Evolutionary conservation across 1,140 invertebrate genomes (phyloP), one percentile per base, ranked within the genome.

Genomic region (Melitaea cinxia): DNA sequence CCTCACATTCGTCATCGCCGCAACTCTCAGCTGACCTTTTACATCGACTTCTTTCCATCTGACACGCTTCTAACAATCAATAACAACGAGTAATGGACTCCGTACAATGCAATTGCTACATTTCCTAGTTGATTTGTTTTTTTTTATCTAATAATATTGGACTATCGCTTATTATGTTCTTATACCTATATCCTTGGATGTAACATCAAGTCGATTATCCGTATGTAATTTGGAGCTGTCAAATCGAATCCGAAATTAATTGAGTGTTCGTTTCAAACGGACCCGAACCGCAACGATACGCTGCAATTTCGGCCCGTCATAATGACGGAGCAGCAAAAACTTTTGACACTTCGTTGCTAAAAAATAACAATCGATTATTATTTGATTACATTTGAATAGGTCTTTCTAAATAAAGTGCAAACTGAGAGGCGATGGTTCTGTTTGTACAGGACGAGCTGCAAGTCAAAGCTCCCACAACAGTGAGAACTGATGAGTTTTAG

Each of bases 1-100:
- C 80, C 83, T 88, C 70, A 77, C 80, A 85, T 87, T 88, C 86
- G 86, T 89, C 86, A 86, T 82, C 75, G 64, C 73, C 64, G 58
- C 67, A 67, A 73, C 54, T 42, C 69, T 57, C 63, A 66, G 70
- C 75, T 74, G 73, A 76, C 79, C 73, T 75, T 73, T 78, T 86
- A 81, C 85, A 85, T 79, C 75, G 82, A 66, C 55, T 62, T 45
- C 49, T 65, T 59, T 74, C 62, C 55, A 65, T 45, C 21, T 64
- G 60, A 58, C 60, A 53, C 19, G 33, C 45, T 30, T 66, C 58
- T 26, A 53, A 56, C 58, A 14, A 72, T 75, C 57, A 60, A 56
- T 49, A 47, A 45, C 26, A 75, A 57, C 50, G 19, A 59, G 74
- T 68, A 78, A 82, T 82, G 77, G 47, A 80, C 67, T 64, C 9